Base-by-base conservation (phyloP, 2,113 vertebrate genomes). In the Percopsis transmontana region DNA sequence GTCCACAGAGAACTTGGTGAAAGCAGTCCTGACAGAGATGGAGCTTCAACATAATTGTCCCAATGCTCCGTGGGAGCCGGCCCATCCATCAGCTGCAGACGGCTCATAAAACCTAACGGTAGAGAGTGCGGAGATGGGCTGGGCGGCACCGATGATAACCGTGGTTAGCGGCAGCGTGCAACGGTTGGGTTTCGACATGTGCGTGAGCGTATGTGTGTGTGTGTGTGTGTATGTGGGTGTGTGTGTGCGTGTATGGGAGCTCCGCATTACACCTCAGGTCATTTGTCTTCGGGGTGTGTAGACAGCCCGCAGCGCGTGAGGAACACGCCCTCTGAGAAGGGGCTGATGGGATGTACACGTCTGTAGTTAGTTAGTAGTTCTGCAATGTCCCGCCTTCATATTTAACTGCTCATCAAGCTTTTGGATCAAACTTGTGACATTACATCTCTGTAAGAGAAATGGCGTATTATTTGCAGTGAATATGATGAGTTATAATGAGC, bases 1-100 rank as follows among this genome's bases (percentile, higher is more conserved):
- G 27, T 45, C 20, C 68, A 77, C 48, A 59, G 63, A 64, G 67
- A 57, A 69, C 73, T 75, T 55, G 72, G 38, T 79, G 78, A 77
- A 57, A 40, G 9, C 48, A 72, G 71, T 63, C 50, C 79, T 79
- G 85, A 84, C 85, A 80, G 76, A 87, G 83, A 87, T 33, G 79
- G 77, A 87, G 77, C 27, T 2, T 47, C 11, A 70, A 62, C 66
- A 62, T 85, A 82, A 84, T 82, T 74, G 79, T 85, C 67, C 68
- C 77, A 79, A 74, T 68, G 85, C 83, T 76, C 59, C 0, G 51
- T 70, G 40, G 74, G 68, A 80, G 69, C 74, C 14, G 68, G 50
- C 58, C 38, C 83, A 87, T 87, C 83, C 81, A 80, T 85, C 86
- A 85, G 82, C 48, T 72, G 19, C 55, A 52, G 18, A 18, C 11